Evolutionary conservation across 2,113 vertebrate genomes (phyloP).

Genomic region (Stegostoma tigrinum): DNA sequence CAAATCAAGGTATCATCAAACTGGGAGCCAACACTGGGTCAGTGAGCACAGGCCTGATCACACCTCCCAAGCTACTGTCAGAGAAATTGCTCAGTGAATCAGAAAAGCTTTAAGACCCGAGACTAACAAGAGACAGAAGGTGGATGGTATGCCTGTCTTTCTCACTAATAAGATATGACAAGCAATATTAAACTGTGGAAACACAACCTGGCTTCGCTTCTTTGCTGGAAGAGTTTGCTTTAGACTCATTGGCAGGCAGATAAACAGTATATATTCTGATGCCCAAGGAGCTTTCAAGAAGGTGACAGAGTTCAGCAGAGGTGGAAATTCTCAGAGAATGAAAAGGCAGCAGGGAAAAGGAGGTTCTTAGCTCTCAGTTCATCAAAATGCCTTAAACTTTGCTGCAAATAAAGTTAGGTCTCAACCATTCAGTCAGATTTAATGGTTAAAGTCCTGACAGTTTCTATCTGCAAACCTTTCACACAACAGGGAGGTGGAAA

Average conservation of each 20-base stretch:
- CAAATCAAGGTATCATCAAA: not conserved
- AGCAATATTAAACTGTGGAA: not conserved
- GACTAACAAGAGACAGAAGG: too few species aligned
- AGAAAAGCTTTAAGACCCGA: not conserved
- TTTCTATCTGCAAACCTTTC: not conserved
- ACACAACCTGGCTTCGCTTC: not conserved
- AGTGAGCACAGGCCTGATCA: not conserved
- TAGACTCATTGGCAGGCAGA: not conserved
- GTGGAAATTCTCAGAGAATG: not conserved
- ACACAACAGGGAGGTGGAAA: not conserved
- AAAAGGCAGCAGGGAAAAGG: not conserved
- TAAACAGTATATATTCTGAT: not conserved
- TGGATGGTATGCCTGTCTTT: not conserved
- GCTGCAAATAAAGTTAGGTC: too few species aligned
- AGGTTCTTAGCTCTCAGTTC: not conserved
- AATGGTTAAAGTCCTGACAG: too few species aligned
- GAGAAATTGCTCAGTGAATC: not conserved
- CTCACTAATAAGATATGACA: conserved; percentile 20
- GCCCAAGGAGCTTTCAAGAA: not conserved
- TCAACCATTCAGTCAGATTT: too few species aligned
- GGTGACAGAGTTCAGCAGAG: not conserved
- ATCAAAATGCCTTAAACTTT: too few species aligned
- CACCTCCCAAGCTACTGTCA: not conserved
- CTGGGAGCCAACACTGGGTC: not conserved
- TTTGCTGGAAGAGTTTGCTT: not conserved